These are phyloP conservation scores for Meloidogyne hapla DNA, from an alignment of 1,140 invertebrate species.

Conservation along the genomic window DNA sequence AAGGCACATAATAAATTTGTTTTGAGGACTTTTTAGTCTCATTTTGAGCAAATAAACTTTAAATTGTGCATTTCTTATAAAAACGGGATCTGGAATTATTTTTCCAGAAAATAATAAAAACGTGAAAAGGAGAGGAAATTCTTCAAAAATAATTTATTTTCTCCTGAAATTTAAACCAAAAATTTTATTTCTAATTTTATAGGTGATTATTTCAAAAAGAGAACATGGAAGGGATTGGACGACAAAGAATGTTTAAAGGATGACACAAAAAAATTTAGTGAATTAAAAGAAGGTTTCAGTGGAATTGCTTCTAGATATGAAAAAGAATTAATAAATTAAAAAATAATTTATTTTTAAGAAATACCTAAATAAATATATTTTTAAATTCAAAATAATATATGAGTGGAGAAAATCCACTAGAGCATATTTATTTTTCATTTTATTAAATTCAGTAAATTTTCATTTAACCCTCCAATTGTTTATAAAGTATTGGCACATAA, in stretches of 20 bases:
- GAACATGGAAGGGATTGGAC: conserved; percentile 51
- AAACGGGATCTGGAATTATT: too few species aligned
- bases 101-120: too few species aligned
- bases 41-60: too few species aligned
- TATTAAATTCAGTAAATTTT: background rate
- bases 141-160: too few species aligned
- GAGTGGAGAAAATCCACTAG: too few species aligned
- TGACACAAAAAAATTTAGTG: conserved; percentile 12
- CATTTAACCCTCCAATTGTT: conserved; percentile 59
- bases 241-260: conserved; percentile 29
- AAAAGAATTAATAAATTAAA: conserved; percentile 5
- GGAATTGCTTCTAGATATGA: conserved; percentile 39
- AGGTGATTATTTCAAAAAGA: conserved; percentile 50
- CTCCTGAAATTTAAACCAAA: too few species aligned
- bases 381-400: background rate
- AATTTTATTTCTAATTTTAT: conserved; percentile 4
- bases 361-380: background rate
- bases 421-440: background rate
- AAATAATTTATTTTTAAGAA: background rate
- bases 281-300: conserved; percentile 40
- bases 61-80: too few species aligned
- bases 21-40: background rate
- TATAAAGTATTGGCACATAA: conserved; percentile 75
- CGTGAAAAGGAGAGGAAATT: too few species aligned
- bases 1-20: background rate